A percentile compares a stretch with the other conserved stretches of the same genome.
Evolutionary conservation across 2,888 invertebrate species (phyloP).

Genomic region (Patella pellucida): DNA sequence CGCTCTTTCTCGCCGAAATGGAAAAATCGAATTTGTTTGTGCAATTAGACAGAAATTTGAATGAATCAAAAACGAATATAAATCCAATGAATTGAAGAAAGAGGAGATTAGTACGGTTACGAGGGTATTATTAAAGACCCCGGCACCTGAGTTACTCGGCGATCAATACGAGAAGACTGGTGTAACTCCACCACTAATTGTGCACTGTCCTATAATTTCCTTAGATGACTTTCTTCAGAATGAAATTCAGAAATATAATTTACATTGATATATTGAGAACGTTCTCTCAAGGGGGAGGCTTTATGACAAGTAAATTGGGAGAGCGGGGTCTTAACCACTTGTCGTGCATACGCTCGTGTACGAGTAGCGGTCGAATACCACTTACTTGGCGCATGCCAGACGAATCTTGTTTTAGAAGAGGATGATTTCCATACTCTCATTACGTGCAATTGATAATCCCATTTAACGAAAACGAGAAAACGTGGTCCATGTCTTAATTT

Average conservation of each 20-base stretch:
- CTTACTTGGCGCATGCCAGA: not conserved
- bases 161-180: constrained; percentile 15
- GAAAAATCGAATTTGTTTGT: constrained; percentile 43
- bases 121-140: constrained; percentile 18
- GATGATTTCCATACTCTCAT: not conserved
- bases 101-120: constrained; percentile 33
- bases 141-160: constrained; percentile 21
- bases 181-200: constrained; percentile 17
- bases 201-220: constrained; percentile 24
- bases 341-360: not conserved
- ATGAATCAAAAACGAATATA: constrained; percentile 43
- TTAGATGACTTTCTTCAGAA: constrained; percentile 29
- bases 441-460: not conserved
- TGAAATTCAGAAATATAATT: constrained; percentile 40
- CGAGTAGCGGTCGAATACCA: not conserved
- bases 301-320: constrained; percentile 31
- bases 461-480: not conserved
- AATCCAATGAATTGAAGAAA: constrained; percentile 38
- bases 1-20: constrained; percentile 30
- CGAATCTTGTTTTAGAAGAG: not conserved
- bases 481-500: not conserved
- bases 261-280: constrained; percentile 38
- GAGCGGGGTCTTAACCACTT: constrained; percentile 17
- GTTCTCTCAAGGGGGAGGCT: constrained; percentile 16
- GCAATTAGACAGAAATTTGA: constrained; percentile 43